These are phyloP conservation scores for Magallana ariakensis DNA, from an alignment of 1,140 invertebrate species.

Conservation along the genomic window DNA sequence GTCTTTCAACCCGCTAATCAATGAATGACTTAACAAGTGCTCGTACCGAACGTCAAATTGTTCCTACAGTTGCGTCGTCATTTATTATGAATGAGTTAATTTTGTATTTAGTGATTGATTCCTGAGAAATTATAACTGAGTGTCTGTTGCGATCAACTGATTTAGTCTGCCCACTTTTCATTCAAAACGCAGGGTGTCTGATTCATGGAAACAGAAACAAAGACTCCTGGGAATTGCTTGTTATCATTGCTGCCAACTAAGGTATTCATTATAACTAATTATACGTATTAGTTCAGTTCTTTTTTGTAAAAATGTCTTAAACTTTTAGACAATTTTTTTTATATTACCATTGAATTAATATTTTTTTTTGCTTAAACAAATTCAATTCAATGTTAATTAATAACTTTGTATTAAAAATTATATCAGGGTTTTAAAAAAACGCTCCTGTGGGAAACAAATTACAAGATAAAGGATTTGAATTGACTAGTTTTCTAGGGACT, in stretches of 20 bases:
- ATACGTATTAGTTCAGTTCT: no score
- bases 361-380: no score
- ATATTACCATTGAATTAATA: no score
- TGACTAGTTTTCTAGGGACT: no score
- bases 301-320: no score
- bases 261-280: not conserved
- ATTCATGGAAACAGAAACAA: not conserved
- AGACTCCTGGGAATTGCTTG: no score
- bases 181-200: not conserved
- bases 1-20: not conserved
- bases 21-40: not conserved
- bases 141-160: not conserved
- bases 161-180: not conserved
- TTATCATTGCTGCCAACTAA: not conserved
- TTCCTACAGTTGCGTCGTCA: not conserved
- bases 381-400: no score
- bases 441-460: no score
- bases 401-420: no score
- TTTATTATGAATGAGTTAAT: slow-evolving; percentile 19
- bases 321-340: no score
- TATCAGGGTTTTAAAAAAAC: no score
- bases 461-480: no score
- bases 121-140: not conserved
- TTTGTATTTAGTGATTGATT: not conserved
- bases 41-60: not conserved